Evolutionary conservation across 2,113 vertebrate genomes (phyloP), one percentile per base, ranked within the genome.

Genomic region (Callopanchax toddi): DNA sequence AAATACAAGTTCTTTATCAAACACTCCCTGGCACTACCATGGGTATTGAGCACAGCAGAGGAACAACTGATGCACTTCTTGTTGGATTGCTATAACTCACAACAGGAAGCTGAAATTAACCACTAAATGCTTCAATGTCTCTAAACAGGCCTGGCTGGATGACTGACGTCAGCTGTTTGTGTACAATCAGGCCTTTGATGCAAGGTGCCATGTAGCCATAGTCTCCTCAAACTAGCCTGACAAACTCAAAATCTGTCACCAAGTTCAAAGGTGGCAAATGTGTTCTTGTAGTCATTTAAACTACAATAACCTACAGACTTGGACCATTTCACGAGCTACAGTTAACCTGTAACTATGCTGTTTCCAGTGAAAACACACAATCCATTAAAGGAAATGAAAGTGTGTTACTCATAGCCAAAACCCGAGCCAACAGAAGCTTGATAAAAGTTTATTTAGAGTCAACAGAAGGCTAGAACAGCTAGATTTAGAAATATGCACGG

Each of bases 171-270:
- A 86, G 82, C 58, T 22, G 34, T 55, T 48, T 76, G 55, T n/a
- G 6, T 61, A 90, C 90, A 92, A 91, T 87, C 72, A 80, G 34
- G 34, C 81, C 70, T 90, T 87, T 92, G 83, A 91, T 82, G 67
- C 32, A 76, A 83, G 79, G 86, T 72, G 49, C 74, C 74, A 60
- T 12, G 70, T 43, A 55, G 67, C 67, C 34, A 76, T 65, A 58
- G 46, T 26, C 53, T 63, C 73, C 18, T 26, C 3, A 22, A 18
- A 18, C 34, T 34, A 65, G 42, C 20, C 46, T 42, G 45, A 54
- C 17, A 48, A 26, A 23, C 18, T 16, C 11, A 9, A n/a, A 62
- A 57, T 63, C 8, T 54, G 36, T 34, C n/a, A 71, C 13, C 22
- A 59, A 49, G 15, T 45, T 26, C 29, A n/a, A 3, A 37, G 13